These are phyloP conservation scores for Labeo rohita DNA, from an alignment of 2,113 vertebrate species.

Conservation along the genomic window DNA sequence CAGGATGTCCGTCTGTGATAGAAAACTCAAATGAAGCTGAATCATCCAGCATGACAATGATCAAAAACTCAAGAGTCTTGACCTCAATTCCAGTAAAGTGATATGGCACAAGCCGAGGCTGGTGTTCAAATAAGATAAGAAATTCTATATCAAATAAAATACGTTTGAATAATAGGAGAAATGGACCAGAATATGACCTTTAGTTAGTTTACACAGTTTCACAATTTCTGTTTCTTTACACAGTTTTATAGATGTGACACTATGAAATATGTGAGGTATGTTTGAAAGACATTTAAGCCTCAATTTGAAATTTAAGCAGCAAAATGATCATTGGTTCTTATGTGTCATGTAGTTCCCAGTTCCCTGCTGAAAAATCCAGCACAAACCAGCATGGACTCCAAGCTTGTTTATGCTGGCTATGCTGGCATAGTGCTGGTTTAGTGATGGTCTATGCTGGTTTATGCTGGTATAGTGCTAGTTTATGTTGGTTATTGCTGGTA, in stretches of 20 bases:
- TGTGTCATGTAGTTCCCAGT: too few relatives aligned
- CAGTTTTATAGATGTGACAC: neutral
- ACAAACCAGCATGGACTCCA: too few relatives aligned
- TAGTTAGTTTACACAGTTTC: neutral
- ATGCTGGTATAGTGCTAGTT: too few relatives aligned
- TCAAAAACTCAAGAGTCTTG: conserved; percentile 8
- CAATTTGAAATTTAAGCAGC: too few relatives aligned
- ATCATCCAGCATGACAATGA: conserved; percentile 10
- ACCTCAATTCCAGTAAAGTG: neutral
- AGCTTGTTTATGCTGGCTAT: too few relatives aligned
- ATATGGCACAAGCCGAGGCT: neutral
- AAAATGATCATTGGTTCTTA: too few relatives aligned
- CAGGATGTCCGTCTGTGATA: neutral
- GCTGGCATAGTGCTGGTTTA: too few relatives aligned
- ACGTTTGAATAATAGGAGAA: neutral
- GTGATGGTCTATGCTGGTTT: too few relatives aligned
- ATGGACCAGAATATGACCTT: neutral
- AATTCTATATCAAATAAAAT: neutral
- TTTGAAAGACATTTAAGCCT: too few relatives aligned
- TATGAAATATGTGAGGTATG: too few relatives aligned
- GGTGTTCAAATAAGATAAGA: neutral
- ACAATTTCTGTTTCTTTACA: neutral
- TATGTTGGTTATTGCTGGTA: too few relatives aligned
- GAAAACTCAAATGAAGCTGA: neutral
- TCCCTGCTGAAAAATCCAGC: too few relatives aligned